Base-by-base conservation (phyloP, 1,140 invertebrate genomes). In the Cephus cinctus region DNA sequence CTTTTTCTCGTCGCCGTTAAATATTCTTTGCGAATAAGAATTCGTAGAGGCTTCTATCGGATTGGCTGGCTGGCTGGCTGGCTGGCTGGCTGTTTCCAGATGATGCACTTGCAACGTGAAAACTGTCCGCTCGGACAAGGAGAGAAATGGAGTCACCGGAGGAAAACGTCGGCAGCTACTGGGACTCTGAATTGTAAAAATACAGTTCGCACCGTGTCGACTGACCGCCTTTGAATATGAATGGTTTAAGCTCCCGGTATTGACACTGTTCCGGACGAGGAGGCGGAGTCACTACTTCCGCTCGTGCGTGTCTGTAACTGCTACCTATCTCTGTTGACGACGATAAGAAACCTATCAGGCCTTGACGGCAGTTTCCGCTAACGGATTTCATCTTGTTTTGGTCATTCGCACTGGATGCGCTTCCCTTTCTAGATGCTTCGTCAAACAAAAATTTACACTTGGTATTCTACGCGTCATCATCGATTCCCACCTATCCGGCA, bases 201-300 rank as follows among this genome's bases (percentile, higher is more conserved):
- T 49, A 56, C 22, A 25, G 31, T 50, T 48, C 50, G 51, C 48
- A 27, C 11, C 38, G 20, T 41, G 25, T 39, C 40, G 19, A 14
- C 6, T 14, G 16, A 43, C 41, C 47, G 56, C 20, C 50, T 50
- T 31, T 36, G 41, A 31, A 48, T 43, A 25, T 47, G 50, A 60
- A 54, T 54, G 52, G 47, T 27, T 49, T 48, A 39, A 45, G 12
- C 15, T 40, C 36, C 20, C 18, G 47, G 18, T 43, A 34, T 41
- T 49, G 19, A 23, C 14, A 19, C 36, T 36, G 50, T 50, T 39
- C 27, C 44, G 30, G 18, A 38, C 59, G 48, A 50, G 60, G 63
- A 65, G 61, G 57, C 63, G 67, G 65, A 59, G 63, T 59, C 53
- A 54, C 57, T 50, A 45, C 63, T 67, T 69, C 65, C 65, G 61